Conservation (phyloP, 2,888 invertebrate species). For the Perizoma affinitatum region DNA sequence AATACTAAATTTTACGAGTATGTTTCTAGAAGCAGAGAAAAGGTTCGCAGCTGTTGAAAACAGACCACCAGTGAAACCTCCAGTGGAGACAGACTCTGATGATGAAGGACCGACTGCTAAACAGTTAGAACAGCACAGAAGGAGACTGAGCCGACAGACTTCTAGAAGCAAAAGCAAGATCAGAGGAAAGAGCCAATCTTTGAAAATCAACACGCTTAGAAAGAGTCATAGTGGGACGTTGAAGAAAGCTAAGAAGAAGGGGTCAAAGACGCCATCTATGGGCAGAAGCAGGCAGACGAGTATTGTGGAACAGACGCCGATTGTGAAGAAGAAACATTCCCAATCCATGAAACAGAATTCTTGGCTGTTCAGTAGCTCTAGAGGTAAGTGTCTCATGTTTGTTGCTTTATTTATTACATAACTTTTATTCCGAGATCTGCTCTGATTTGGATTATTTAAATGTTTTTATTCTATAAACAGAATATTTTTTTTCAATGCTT, state of each 20-base stretch:
- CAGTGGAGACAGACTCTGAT: slow-evolving; percentile 71
- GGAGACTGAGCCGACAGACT: slow-evolving; percentile 74
- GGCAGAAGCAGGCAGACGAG: slow-evolving; percentile 74
- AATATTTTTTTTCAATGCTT: too few species aligned
- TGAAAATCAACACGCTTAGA: slow-evolving; percentile 74
- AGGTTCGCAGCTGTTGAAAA: slow-evolving; percentile 58
- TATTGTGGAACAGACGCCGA: slow-evolving; percentile 68
- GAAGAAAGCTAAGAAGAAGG: slow-evolving; percentile 76
- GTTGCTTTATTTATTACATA: slow-evolving; percentile 15
- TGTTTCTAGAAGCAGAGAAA: slow-evolving; percentile 74
- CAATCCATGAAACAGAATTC: slow-evolving; percentile 69
- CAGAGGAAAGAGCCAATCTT: slow-evolving; percentile 74
- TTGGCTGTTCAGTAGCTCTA: slow-evolving; percentile 72
- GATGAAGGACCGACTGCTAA: slow-evolving; percentile 68
- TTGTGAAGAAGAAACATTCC: slow-evolving; percentile 67
- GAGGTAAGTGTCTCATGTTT: slow-evolving; percentile 55
- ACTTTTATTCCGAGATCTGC: background rate
- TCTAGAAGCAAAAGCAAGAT: slow-evolving; percentile 78
- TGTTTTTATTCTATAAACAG: too few species aligned
- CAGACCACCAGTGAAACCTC: slow-evolving; percentile 43
- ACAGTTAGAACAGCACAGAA: slow-evolving; percentile 65
- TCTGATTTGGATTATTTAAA: too few species aligned
- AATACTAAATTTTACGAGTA: slow-evolving; percentile 66
- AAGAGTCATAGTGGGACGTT: slow-evolving; percentile 78
- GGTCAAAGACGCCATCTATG: slow-evolving; percentile 58